These are phyloP conservation scores for Sebastolobus alascanus DNA, from an alignment of 2,797 vertebrate genomes.

Conservation along the genomic window DNA sequence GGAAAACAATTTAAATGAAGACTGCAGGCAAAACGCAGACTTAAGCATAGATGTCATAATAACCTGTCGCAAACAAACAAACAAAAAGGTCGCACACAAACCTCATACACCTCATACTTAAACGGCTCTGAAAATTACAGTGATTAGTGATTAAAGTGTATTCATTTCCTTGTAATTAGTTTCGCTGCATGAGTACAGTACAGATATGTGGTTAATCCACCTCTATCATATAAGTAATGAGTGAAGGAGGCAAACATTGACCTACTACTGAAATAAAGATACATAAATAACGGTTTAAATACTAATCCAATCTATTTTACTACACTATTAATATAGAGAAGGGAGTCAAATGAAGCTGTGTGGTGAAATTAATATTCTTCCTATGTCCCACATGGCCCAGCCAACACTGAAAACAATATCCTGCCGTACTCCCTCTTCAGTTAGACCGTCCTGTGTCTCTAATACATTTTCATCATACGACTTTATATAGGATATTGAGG, in stretches of 20 bases:
- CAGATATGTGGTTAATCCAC: neutral
- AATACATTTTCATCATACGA: neutral
- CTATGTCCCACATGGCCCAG: neutral
- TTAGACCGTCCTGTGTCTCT: neutral
- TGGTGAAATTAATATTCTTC: neutral
- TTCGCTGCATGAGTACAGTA: too few relatives aligned
- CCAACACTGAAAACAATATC: neutral
- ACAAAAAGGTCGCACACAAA: too few relatives aligned
- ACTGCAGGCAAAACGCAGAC: neutral
- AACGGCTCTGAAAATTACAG: slow-evolving; percentile 4
- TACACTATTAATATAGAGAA: neutral
- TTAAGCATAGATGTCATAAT: neutral
- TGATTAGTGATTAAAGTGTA: slow-evolving; percentile 1
- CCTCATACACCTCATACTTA: too few relatives aligned
- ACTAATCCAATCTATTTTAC: neutral
- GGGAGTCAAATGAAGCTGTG: neutral
- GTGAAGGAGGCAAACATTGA: neutral
- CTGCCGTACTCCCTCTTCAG: neutral
- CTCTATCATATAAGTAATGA: neutral
- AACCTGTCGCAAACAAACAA: neutral
- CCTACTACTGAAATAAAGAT: neutral
- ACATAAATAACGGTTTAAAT: neutral
- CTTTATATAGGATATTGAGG: neutral
- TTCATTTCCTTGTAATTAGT: neutral
- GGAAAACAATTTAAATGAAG: neutral